Conservation (phyloP, 1,140 invertebrate genomes). For the Drosophila hydei region DNA sequence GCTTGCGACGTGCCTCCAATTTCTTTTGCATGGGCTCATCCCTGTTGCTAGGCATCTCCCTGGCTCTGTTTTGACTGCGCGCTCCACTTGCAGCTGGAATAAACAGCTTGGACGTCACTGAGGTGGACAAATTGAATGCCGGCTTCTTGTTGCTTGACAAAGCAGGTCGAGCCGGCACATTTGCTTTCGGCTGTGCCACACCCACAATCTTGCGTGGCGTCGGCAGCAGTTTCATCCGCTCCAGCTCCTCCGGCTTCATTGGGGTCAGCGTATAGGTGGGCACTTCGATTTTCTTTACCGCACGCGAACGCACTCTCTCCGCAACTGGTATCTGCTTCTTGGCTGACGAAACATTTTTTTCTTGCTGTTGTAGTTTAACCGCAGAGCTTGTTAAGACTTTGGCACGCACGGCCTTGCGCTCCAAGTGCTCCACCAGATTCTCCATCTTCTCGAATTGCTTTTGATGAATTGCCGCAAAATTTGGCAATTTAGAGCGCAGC, state of each 20-base stretch:
- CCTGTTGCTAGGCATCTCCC: not conserved
- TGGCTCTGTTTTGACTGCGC: not conserved
- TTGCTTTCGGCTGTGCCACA: not conserved
- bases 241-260: not conserved
- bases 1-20: conserved; percentile 46
- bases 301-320: conserved; percentile 8
- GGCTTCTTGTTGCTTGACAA: conserved; percentile 12
- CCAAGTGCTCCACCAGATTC: conserved; percentile 86
- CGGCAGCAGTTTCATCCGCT: conserved; percentile 1
- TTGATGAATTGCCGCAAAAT: conserved; percentile 87
- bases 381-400: conserved; percentile 75
- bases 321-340: conserved; percentile 2
- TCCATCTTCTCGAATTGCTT: conserved; percentile 87
- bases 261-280: not conserved
- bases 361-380: conserved; percentile 24
- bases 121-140: conserved; percentile 51
- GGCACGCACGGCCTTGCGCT: conserved; percentile 85
- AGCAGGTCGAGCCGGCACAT: not conserved
- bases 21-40: conserved; percentile 26
- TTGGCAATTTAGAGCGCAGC: conserved; percentile 85
- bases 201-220: conserved; percentile 14
- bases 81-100: not conserved
- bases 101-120: conserved; percentile 3
- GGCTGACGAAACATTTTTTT: conserved; percentile 19
- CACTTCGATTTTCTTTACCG: conserved; percentile 41